phyloP scores from a whole-genome alignment of 1,140 invertebrate species.

The Nasonia vitripennis region DNA sequence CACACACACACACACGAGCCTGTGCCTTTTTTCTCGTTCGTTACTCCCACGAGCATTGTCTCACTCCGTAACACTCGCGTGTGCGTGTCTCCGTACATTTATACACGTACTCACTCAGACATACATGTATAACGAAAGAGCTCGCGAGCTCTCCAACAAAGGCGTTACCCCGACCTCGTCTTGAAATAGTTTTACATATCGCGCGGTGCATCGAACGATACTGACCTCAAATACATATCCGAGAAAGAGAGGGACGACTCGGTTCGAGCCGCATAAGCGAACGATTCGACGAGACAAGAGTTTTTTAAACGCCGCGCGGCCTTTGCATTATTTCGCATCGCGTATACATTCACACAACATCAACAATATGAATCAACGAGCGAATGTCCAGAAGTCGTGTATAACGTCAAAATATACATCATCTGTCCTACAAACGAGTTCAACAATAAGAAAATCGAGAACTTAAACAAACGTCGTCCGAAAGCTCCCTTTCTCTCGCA shows the following conservation, averaged over 20 bases:
- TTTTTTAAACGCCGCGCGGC: neutral
- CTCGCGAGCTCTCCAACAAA: constrained; percentile 8
- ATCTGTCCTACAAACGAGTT: too few species aligned
- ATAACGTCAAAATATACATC: too few species aligned
- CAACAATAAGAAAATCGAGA: too few species aligned
- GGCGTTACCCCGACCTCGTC: constrained; percentile 20
- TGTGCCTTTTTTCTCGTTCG: too few species aligned
- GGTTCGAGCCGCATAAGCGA: neutral
- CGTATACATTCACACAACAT: too few species aligned
- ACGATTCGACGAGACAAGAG: neutral
- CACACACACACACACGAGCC: too few species aligned
- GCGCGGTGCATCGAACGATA: constrained; percentile 18
- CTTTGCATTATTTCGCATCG: too few species aligned
- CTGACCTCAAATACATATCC: constrained; percentile 10
- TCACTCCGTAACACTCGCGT: neutral
- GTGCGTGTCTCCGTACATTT: neutral
- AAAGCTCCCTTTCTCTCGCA: too few species aligned
- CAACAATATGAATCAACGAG: neutral
- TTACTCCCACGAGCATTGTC: neutral
- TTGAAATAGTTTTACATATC: constrained; percentile 34
- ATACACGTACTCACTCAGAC: neutral
- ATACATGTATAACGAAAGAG: neutral
- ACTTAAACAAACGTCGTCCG: too few species aligned
- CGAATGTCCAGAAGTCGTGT: neutral
- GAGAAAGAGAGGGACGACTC: neutral